Base-by-base conservation (phyloP, 2,888 invertebrate genomes). In the Pachliopta kotzebuea region DNA sequence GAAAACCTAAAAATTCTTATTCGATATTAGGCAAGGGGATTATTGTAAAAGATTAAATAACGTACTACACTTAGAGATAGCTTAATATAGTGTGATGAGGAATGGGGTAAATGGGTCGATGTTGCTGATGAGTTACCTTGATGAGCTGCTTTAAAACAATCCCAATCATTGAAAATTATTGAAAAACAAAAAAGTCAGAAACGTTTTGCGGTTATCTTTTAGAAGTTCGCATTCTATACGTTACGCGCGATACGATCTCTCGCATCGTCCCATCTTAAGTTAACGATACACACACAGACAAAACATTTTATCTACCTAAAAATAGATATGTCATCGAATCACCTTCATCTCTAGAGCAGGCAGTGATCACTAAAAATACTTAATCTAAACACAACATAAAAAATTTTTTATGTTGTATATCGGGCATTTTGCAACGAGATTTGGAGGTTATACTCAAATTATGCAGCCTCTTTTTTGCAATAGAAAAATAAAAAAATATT, bases 241-340 rank as follows among this genome's bases (percentile, higher is more conserved):
- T 76, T 74, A 68, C 77, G 70, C 67, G 31, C 37, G 11, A 56
- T 42, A 17, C 9, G 21, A n/a, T 26, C 42, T 31, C 74, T 76
- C 78, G 69, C 72, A 73, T 70, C 71, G 74, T 77, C 77, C 76
- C 65, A 49, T 42, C 61, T 68, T 62, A 70, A 56, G 58, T 66
- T 61, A 66, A 68, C 71, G 73, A 69, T 85, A 88, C 85, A 31
- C 37, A 37, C 37, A 87, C 81, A 71, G 80, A 83, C 83, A 79
- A 84, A 82, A 85, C 75, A 85, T 82, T 84, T 83, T 79, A 74
- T 86, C 88, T 91, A 90, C 82, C 88, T 90, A 90, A 81, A 80
- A 79, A 84, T 86, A 89, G 90, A 91, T 91, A 91, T 91, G 90
- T 91, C 81, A 88, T 88, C 80, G 81, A 84, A 88, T 90, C 90